phyloP scores from a whole-genome alignment of 2,888 invertebrate genomes.

The Adelphocoris suturalis region DNA sequence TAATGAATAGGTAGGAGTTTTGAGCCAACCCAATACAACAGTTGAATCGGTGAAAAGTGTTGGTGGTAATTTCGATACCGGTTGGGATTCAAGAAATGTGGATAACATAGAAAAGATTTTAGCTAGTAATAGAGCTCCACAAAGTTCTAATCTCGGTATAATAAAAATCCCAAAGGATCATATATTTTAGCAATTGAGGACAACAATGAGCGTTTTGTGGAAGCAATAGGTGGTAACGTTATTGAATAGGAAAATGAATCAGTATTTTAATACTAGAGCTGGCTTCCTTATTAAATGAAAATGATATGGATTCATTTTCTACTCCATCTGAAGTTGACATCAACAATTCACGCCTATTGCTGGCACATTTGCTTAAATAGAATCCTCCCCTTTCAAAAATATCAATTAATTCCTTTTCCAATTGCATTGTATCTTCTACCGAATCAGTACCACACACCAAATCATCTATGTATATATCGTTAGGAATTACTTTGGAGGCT shows the following conservation, averaged over 20 bases:
- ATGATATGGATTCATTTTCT: not conserved
- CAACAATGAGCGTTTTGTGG: slow-evolving; percentile 74
- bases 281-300: slow-evolving; percentile 56
- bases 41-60: not conserved
- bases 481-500: slow-evolving; percentile 5
- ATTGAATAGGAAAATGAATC: slow-evolving; percentile 73
- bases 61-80: not conserved
- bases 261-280: slow-evolving; percentile 68
- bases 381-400: slow-evolving; percentile 43
- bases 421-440: slow-evolving; percentile 1
- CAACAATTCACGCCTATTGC: slow-evolving; percentile 41
- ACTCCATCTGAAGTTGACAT: too few species aligned
- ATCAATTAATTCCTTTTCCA: slow-evolving; percentile 6
- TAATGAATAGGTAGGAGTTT: not conserved
- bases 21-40: not conserved
- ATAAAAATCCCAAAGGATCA: slow-evolving; percentile 48
- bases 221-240: not conserved
- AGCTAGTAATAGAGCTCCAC: not conserved
- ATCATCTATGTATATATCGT: slow-evolving; percentile 56
- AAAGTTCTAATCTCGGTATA: not conserved
- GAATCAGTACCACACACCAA: slow-evolving; percentile 26
- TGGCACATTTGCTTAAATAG: not conserved
- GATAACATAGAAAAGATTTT: not conserved
- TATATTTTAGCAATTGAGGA: slow-evolving; percentile 54
- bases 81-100: not conserved